A percentile compares a stretch with the other conserved stretches of the same genome.
Conservation (phyloP, 2,888 invertebrate genomes). For the Athalia circularis region DNA sequence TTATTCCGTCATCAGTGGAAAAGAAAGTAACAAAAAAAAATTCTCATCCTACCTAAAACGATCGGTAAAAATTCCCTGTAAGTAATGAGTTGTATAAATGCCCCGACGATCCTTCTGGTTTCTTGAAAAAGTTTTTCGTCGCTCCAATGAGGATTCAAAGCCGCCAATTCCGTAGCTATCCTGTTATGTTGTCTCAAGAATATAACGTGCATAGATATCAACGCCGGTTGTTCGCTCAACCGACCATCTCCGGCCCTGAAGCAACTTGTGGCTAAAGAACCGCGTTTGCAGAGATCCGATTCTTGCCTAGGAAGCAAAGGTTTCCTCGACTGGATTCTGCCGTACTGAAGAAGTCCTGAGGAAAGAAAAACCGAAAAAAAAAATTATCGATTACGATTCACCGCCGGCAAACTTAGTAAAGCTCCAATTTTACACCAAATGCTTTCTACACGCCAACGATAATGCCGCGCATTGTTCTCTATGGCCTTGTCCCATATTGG, state of each 20-base stretch:
- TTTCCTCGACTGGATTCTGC: constrained; percentile 79
- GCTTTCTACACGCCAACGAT: background rate
- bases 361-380: background rate
- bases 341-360: constrained; percentile 76
- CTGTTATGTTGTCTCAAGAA: constrained; percentile 87
- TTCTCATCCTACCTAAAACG: constrained; percentile 78
- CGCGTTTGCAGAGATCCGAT: constrained; percentile 83
- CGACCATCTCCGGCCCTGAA: constrained; percentile 87
- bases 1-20: background rate
- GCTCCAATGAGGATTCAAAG: constrained; percentile 89
- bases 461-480: constrained; percentile 8
- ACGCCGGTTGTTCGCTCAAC: constrained; percentile 87
- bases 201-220: constrained; percentile 85
- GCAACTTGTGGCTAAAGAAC: constrained; percentile 84
- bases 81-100: constrained; percentile 89
- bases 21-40: background rate
- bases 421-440: background rate
- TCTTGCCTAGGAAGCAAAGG: constrained; percentile 76
- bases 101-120: constrained; percentile 87
- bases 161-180: constrained; percentile 83
- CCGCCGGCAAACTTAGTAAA: no score
- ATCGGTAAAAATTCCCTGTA: constrained; percentile 90
- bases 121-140: constrained; percentile 93
- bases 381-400: background rate
- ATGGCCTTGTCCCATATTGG: constrained; percentile 24